Conservation (phyloP, 2,113 vertebrate species). For the Centropus bengalensis region DNA sequence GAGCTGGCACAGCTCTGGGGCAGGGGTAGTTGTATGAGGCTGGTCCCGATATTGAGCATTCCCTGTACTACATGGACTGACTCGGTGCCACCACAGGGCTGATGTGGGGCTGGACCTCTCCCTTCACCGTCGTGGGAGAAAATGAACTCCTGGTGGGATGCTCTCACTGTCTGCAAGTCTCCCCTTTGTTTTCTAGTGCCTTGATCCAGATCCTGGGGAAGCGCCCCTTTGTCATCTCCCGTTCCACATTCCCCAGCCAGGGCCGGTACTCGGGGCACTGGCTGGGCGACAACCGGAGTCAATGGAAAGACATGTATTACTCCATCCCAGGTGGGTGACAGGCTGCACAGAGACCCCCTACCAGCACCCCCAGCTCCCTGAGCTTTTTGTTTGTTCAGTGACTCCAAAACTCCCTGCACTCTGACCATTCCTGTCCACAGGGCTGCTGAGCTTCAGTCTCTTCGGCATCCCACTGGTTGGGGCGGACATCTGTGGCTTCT, state of each 20-base stretch:
- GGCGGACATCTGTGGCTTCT: constrained; percentile 87
- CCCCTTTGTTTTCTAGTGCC: constrained; percentile 73
- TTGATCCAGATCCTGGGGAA: constrained; percentile 79
- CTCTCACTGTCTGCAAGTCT: not conserved
- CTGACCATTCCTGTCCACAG: constrained; percentile 50
- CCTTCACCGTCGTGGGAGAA: not conserved
- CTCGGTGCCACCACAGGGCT: accelerated
- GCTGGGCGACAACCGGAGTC: constrained; percentile 89
- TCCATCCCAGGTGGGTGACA: constrained; percentile 82
- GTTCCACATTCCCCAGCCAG: constrained; percentile 91
- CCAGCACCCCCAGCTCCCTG: not conserved
- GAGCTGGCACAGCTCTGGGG: not conserved
- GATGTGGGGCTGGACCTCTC: not conserved
- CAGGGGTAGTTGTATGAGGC: not conserved
- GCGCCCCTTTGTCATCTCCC: constrained; percentile 86
- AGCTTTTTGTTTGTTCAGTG: not conserved
- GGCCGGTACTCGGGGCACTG: constrained; percentile 89
- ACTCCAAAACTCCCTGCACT: accelerated
- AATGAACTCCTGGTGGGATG: not conserved
- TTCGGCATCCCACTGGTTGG: constrained; percentile 85
- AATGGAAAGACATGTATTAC: constrained; percentile 86
- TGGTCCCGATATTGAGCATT: not conserved
- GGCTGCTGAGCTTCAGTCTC: constrained; percentile 88
- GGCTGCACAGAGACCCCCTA: accelerated
- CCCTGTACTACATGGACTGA: accelerated